These are phyloP conservation scores for Cryptoblepharus egeriae DNA, from an alignment of 2,797 vertebrate genomes.

Conservation along the genomic window DNA sequence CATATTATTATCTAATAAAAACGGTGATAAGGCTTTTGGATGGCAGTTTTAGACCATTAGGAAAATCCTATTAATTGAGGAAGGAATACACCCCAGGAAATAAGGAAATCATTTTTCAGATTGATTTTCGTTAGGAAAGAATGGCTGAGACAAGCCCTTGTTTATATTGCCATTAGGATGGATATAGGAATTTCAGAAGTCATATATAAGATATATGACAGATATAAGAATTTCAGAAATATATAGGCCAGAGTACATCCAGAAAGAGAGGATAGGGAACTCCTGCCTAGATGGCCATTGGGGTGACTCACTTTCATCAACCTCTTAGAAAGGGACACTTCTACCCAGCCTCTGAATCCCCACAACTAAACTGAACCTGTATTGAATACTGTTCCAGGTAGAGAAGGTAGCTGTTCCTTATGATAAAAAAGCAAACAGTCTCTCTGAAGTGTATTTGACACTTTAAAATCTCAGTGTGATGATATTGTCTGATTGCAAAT, in stretches of 20 bases:
- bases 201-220: too few species aligned
- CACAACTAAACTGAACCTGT: slow-evolving; percentile 34
- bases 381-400: slow-evolving; percentile 40
- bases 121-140: background rate
- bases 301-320: too few species aligned
- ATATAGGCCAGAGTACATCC: too few species aligned
- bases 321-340: too few species aligned
- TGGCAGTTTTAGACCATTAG: slow-evolving; percentile 28
- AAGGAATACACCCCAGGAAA: background rate
- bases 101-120: slow-evolving; percentile 20
- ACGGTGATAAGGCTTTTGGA: background rate
- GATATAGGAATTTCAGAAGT: background rate
- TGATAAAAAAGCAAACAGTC: slow-evolving; percentile 31
- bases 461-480: slow-evolving; percentile 57
- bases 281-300: too few species aligned
- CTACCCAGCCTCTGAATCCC: slow-evolving; percentile 17
- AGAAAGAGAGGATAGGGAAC: too few species aligned
- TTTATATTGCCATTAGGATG: background rate
- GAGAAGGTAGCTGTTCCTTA: slow-evolving; percentile 41
- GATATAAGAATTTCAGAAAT: background rate
- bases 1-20: slow-evolving; percentile 34
- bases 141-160: background rate
- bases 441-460: slow-evolving; percentile 34
- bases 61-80: slow-evolving; percentile 18
- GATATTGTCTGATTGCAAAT: slow-evolving; percentile 30